A percentile compares a stretch with the other conserved stretches of the same genome.
Evolutionary conservation across 2,113 vertebrate genomes (phyloP).

Genomic region (Chloropsis cyanopogon): DNA sequence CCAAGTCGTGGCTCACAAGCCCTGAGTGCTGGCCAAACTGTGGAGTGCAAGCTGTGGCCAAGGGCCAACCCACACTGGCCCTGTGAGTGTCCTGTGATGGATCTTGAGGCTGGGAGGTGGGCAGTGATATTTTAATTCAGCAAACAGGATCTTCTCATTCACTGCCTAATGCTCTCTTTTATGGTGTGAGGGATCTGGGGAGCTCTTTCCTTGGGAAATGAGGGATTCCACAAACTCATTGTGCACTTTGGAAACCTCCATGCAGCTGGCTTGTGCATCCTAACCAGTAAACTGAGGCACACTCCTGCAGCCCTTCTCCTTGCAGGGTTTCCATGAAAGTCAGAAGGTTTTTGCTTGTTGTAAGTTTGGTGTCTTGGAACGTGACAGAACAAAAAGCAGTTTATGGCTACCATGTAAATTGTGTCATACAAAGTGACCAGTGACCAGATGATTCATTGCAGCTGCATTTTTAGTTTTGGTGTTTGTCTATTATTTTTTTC

Average conservation of each 20-base stretch:
- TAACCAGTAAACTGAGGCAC: not conserved
- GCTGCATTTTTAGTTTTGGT: not conserved
- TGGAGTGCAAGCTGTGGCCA: not conserved
- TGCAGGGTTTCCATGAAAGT: not conserved
- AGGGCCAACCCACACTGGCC: too few relatives aligned
- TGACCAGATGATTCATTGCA: not conserved
- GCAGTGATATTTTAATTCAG: not conserved
- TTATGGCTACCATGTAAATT: not conserved
- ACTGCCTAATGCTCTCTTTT: not conserved
- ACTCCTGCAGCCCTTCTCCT: not conserved
- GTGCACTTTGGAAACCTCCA: not conserved
- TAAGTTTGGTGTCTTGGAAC: not conserved
- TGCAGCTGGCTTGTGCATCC: not conserved
- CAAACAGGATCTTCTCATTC: not conserved
- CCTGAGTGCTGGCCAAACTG: not conserved
- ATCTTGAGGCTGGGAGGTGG: not conserved
- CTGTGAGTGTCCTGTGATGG: too few relatives aligned
- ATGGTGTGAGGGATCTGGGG: not conserved
- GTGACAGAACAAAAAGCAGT: not conserved
- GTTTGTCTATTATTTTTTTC: not conserved
- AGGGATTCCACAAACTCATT: not conserved
- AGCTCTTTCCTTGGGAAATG: not conserved
- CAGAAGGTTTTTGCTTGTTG: not conserved
- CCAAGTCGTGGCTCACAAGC: not conserved
- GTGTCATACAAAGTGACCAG: not conserved